Evolutionary conservation across 2,888 invertebrate genomes (phyloP), one percentile per base, ranked within the genome.

Genomic region (Hydraecia micacea): DNA sequence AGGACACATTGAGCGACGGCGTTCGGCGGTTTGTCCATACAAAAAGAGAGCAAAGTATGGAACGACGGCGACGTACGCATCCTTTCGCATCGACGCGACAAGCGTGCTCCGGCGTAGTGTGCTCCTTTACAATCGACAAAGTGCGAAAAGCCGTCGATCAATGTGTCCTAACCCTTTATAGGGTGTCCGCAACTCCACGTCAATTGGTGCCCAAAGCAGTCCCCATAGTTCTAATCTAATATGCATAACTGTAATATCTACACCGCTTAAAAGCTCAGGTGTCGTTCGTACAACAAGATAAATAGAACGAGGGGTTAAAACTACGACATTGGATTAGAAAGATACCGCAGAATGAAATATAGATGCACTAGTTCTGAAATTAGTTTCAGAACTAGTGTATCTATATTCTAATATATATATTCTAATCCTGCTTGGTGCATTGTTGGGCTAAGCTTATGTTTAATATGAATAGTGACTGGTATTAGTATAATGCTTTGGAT

Each of bases 321-420:
- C 39, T 25, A 66, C 25, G 15, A 21, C 39, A 52, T 58, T 28
- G 73, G 60, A 55, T 80, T 79, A 60, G 2, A 52, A 62, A 55
- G 36, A 46, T 15, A 25, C 32, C 18, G 21, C 1, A 4, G n/a
- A 46, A 73, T 62, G n/a, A 28, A 63, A 52, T 42, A 39, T 55
- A 39, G 15, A 68, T 81, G 74, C 67, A 73, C 32, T 73, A 39
- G 68, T 74, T 63, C 39, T n/a, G 36, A n/a, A 42, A 73, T 32
- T 32, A 32, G 32, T 32, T 32, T 32, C 32, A 32, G 32, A 32
- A 32, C 32, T 32, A 32, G 32, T 32, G 32, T 3, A 32, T 32
- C 32, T 32, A 32, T 32, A 32, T 32, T 32, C 39, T 68, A 68
- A 80, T 63, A n/a, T n/a, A n/a, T 32, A 32, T 32, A 32, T 32